phyloP scores from a whole-genome alignment of 2,113 vertebrate species.

The Hemiprocne comata region DNA sequence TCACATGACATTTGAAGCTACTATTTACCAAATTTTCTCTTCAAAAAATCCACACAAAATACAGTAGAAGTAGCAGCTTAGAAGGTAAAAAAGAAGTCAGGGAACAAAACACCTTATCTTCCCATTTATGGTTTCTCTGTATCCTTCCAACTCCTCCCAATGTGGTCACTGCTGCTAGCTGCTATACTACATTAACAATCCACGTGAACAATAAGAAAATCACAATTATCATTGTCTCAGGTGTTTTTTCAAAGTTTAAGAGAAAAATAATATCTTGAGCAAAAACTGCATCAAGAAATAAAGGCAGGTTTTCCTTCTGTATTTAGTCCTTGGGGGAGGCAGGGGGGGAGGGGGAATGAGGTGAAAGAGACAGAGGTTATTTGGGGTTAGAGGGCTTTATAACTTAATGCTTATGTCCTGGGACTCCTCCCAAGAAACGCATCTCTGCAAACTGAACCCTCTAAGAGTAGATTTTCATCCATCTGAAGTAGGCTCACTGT shows the following conservation, averaged over 20 bases:
- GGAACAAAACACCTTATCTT: not conserved
- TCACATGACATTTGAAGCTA: not conserved
- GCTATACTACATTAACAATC: not conserved
- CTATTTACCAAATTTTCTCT: not conserved
- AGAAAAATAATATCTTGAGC: conserved; percentile 6
- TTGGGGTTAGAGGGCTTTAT: not conserved
- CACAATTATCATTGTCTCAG: not conserved
- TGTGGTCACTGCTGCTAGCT: not conserved
- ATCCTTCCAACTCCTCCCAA: not conserved
- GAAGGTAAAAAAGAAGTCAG: not conserved
- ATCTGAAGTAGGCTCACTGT: not conserved
- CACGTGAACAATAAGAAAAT: not conserved
- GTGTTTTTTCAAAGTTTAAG: not conserved
- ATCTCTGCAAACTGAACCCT: not conserved
- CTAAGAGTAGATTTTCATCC: not conserved
- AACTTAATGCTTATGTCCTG: not conserved
- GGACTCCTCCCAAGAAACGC: not conserved
- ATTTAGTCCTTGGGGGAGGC: not conserved
- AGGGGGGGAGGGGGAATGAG: not conserved
- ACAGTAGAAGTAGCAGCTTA: not conserved
- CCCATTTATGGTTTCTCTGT: not conserved
- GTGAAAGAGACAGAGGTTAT: not conserved
- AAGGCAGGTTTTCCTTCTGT: not conserved
- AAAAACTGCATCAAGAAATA: not conserved
- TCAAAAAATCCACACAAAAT: not conserved